Percentiles rank a stretch among this genome's conserved stretches.
phyloP scores from a whole-genome alignment of 92 coral and sea anemone species.

The Metridium senile region DNA sequence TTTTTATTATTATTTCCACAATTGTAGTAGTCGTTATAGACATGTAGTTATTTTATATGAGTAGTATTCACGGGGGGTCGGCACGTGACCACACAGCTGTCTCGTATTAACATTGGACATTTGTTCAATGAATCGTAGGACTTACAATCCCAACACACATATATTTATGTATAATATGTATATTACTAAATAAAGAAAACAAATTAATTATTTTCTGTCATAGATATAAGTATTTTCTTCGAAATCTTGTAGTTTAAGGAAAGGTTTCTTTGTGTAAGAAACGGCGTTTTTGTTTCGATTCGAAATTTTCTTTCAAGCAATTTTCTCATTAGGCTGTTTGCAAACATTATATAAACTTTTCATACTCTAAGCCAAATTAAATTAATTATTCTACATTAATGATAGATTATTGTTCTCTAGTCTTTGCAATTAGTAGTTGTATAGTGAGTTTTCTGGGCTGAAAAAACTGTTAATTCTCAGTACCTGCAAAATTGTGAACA shows the following conservation, averaged over 20 bases:
- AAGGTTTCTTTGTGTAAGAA: neutral
- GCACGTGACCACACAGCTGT: neutral
- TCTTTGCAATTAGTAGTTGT: neutral
- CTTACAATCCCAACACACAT: no score
- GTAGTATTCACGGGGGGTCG: neutral
- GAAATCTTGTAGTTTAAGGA: no score
- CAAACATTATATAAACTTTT: neutral
- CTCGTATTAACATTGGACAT: no score
- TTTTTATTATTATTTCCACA: neutral
- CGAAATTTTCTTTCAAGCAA: neutral
- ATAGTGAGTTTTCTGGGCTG: no score
- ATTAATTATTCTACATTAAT: neutral
- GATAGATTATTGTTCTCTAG: neutral
- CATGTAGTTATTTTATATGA: neutral
- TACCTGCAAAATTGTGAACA: no score
- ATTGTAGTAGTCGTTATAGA: neutral
- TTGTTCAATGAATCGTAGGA: no score
- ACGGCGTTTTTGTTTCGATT: no score
- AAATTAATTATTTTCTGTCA: no score
- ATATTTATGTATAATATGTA: no score
- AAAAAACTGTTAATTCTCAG: no score
- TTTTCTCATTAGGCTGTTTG: conserved; percentile 1
- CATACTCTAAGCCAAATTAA: neutral
- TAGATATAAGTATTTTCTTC: no score
- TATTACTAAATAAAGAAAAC: no score